Evolutionary conservation across 1,140 invertebrate species (phyloP).

Genomic region (Drosophila pruinosa): DNA sequence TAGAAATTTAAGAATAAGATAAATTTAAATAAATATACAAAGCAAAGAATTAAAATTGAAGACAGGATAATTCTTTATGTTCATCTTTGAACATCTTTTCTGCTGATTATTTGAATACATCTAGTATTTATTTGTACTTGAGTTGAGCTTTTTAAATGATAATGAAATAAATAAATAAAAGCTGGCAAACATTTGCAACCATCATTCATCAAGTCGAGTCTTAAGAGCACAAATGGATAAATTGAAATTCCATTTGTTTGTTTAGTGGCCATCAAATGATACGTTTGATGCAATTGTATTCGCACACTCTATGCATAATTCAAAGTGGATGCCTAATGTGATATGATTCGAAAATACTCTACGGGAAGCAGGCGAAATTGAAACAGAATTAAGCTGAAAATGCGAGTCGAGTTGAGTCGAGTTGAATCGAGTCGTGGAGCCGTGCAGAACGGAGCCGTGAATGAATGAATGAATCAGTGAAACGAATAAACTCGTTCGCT

Average conservation of each 20-base stretch:
- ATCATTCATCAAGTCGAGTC: not conserved
- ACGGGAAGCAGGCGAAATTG: conserved; percentile 37
- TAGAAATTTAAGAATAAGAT: too few species aligned
- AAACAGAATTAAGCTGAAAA: conserved; percentile 51
- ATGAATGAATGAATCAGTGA: conserved; percentile 68
- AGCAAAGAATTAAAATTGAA: too few species aligned
- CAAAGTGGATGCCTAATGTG: conserved; percentile 2
- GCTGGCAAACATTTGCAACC: not conserved
- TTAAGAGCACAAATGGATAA: not conserved
- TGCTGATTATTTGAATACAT: too few species aligned
- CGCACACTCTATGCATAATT: not conserved
- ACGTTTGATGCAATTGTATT: not conserved
- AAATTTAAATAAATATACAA: too few species aligned
- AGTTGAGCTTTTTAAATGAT: too few species aligned
- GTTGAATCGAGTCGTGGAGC: conserved; percentile 3
- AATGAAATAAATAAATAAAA: not conserved
- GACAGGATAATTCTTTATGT: too few species aligned
- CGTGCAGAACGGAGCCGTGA: conserved; percentile 43
- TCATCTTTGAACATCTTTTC: too few species aligned
- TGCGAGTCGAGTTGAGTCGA: conserved; percentile 4
- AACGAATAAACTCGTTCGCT: conserved; percentile 71
- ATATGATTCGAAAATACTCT: conserved; percentile 28
- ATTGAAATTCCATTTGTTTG: not conserved
- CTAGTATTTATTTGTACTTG: too few species aligned
- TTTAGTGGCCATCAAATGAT: not conserved